These are phyloP conservation scores for Tethea ocularis DNA, from an alignment of 2,888 invertebrate genomes.

Conservation along the genomic window DNA sequence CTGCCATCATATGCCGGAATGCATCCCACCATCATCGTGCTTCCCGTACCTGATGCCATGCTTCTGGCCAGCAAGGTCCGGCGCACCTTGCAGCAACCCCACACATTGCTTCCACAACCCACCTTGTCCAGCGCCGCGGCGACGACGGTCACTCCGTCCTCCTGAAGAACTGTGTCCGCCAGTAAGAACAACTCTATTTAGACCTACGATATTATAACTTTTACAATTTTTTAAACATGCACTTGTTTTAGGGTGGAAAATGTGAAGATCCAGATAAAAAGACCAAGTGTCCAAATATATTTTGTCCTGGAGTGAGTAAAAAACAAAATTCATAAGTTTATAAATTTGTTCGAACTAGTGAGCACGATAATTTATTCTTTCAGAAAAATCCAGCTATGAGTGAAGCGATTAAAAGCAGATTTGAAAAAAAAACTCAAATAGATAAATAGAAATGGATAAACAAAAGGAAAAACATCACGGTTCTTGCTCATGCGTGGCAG, in stretches of 20 bases:
- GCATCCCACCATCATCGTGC: constrained; percentile 63
- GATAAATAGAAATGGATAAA: constrained; percentile 17
- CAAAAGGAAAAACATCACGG: constrained; percentile 17
- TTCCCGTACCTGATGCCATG: constrained; percentile 76
- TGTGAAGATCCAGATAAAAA: constrained; percentile 37
- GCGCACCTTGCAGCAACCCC: constrained; percentile 66
- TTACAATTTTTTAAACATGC: not conserved
- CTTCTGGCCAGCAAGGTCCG: constrained; percentile 67
- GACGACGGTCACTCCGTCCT: constrained; percentile 25
- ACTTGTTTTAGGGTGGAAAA: constrained; percentile 18
- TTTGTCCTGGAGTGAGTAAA: constrained; percentile 51
- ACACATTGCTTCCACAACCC: constrained; percentile 72
- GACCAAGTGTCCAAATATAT: constrained; percentile 42
- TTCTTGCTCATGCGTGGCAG: not conserved
- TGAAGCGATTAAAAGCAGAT: constrained; percentile 44
- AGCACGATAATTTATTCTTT: constrained; percentile 18
- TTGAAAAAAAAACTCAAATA: constrained; percentile 29
- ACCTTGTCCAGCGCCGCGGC: constrained; percentile 59
- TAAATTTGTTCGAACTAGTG: not conserved
- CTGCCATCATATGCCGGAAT: constrained; percentile 66
- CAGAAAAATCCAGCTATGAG: constrained; percentile 47
- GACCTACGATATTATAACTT: not conserved
- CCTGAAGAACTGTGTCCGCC: constrained; percentile 43
- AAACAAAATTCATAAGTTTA: not conserved
- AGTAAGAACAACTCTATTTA: constrained; percentile 33